Evolutionary conservation across 2,797 vertebrate species (phyloP), one percentile per base, ranked within the genome.

Genomic region (Cynopterus sphinx): DNA sequence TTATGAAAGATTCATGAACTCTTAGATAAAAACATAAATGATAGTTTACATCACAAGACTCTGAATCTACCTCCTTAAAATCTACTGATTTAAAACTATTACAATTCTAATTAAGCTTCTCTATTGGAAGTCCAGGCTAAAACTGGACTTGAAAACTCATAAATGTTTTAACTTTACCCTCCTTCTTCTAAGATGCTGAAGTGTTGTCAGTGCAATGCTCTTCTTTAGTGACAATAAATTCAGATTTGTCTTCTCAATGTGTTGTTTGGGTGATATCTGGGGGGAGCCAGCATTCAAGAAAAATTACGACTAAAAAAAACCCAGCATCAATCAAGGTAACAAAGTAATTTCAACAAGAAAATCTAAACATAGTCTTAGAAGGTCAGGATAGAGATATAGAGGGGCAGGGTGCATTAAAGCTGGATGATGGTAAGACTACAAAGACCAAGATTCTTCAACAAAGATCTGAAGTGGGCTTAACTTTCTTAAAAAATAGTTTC

Each of bases 1-100:
- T 65, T 33, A 84, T 51, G 43, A 90, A 96, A 78, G 43, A 87
- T 9, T 63, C 49, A 81, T 83, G 55, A 90, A 88, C 11, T 81
- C 59, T 49, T 49, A 41, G 70, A 77, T 68, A 51, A 39, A 90
- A 67, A 13, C 5, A 61, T 33, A 90, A 90, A 63, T 11, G 70
- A 63, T 3, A 68, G 26, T 70, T 78, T 53, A 49, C 17, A 81
- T 46, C 39, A 8, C 43, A 13, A 39, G 39, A 53, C 9, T 84
- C 16, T 65, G n/a, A 78, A 88, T 24, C 21, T 0, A 2, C 84
- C 17, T 41, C 39, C 53, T 71, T 92, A 96, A 81, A 94, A 82
- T 75, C 53, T 28, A 85, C 33, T 85, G 33, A 8, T 65, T 4
- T 83, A 84, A 92, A 79, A 84, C 16, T 79, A 26, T 74, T 71